Evolutionary conservation across 2,797 vertebrate genomes (phyloP), one percentile per base, ranked within the genome.

Genomic region (Mionectes olivaceus): DNA sequence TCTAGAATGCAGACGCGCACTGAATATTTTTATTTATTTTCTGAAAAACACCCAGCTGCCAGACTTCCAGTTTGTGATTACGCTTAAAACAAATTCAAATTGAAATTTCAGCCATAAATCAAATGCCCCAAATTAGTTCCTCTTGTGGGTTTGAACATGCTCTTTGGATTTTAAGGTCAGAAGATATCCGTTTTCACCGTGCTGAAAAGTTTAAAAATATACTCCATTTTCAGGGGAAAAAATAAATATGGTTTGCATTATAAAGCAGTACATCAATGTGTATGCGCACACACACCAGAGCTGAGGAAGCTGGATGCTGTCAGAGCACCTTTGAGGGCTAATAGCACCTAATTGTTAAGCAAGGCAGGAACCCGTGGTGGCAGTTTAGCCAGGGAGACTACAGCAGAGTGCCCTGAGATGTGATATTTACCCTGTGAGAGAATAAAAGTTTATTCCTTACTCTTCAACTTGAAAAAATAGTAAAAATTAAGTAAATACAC

Each of bases 61-160:
- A 92, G 91, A 55, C 68, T 93, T 92, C 63, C 87, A 90, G 85
- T 90, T 89, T 82, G 94, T 87, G 88, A 96, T 95, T 93, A 55
- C 83, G 80, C 89, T 95, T 95, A 88, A 96, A 96, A 96, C 92
- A 96, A 94, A 97, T 93, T 96, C 92, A 92, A 82, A 93, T 89
- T 92, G 94, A 94, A 96, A 97, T 96, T 96, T 95, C 94, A 91
- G 74, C 81, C 49, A 16, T 97, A 96, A 97, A 95, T 95, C 96
- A 96, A 94, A 95, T 74, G 88, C 94, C 90, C 94, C 86, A 95
- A 94, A 97, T 96, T 96, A 95, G 95, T 97, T 96, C 95, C 94
- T 93, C 91, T 96, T 96, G 92, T 96, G 95, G 94, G 89, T 96
- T 97, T 96, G 95, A 94, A 94, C 94, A 90, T 94, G 91, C 82